Evolutionary conservation across 2,113 vertebrate species (phyloP), one percentile per base, ranked within the genome.

Genomic region (Calidris pygmaea): DNA sequence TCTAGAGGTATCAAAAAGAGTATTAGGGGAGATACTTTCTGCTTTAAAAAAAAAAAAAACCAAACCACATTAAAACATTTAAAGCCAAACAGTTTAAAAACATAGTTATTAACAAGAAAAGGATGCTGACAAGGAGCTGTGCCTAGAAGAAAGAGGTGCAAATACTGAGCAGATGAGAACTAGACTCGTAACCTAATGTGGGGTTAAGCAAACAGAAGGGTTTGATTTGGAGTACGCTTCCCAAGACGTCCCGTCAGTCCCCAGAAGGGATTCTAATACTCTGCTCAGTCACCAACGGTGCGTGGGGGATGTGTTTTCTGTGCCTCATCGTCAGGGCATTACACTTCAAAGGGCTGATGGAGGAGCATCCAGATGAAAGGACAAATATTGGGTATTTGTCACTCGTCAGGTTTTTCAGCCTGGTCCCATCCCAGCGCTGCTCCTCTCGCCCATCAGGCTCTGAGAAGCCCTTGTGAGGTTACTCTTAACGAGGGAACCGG

Each of bases 271-370:
- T 72, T 24, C 77, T 77, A 48, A 21, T 15, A 0, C 73, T 76
- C 34, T 43, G 50, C 67, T 71, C 26, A 41, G 74, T 37, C 82
- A 35, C 3, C 0, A 30, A n/a, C 1, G 4, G n/a, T 4, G 35
- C 1, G 7, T 0, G 3, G 45, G 39, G 41, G 4, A 34, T 34
- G 41, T 29, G 59, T 34, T 66, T n/a, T 14, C 62, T 39, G 11
- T 86, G 75, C 63, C 59, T 9, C 11, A 0, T 17, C 6, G 1
- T 19, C 73, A 55, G 75, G 47, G 37, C 50, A 14, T 10, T 20
- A 18, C 32, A 8, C 45, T 34, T 34, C 72, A 23, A 18, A 78
- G 43, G 23, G 50, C 2, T 74, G 75, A 8, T 29, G 59, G 65
- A 75, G 50, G 11, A 45, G 7, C 63, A 21, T 18, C 72, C 62